phyloP scores from a whole-genome alignment of 2,113 vertebrate species.

The Patagioenas fasciata region DNA sequence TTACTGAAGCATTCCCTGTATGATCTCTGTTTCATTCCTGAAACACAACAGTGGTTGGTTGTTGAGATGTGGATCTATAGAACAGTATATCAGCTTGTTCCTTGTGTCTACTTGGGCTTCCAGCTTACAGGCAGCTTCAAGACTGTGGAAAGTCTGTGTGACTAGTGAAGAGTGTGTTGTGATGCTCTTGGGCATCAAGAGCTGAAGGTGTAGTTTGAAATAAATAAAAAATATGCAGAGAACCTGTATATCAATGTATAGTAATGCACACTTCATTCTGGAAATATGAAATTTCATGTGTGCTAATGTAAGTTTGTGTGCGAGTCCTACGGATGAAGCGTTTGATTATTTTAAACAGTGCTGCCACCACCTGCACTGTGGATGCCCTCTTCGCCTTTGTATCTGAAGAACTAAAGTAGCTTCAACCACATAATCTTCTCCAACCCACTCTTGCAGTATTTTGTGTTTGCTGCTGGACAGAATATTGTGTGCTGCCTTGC shows the following conservation, averaged over 20 bases:
- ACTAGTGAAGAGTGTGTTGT: background rate
- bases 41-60: background rate
- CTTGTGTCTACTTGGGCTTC: background rate
- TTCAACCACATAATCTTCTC: background rate
- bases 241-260: background rate
- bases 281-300: background rate
- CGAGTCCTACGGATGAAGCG: background rate
- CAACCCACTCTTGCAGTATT: background rate
- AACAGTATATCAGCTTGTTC: background rate
- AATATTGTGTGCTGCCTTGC: background rate
- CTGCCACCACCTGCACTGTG: background rate
- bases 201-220: background rate
- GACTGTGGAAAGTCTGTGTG: background rate
- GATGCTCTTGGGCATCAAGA: background rate
- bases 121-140: fast-evolving
- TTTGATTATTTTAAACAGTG: background rate
- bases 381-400: background rate
- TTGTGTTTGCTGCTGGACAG: background rate
- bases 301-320: background rate
- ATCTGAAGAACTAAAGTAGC: background rate
- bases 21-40: background rate
- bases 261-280: background rate
- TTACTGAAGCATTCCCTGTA: background rate
- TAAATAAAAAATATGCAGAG: background rate
- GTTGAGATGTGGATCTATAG: background rate